Evolutionary conservation across 2,113 vertebrate species (phyloP), one percentile per base, ranked within the genome.

Genomic region (Thermophis baileyi): DNA sequence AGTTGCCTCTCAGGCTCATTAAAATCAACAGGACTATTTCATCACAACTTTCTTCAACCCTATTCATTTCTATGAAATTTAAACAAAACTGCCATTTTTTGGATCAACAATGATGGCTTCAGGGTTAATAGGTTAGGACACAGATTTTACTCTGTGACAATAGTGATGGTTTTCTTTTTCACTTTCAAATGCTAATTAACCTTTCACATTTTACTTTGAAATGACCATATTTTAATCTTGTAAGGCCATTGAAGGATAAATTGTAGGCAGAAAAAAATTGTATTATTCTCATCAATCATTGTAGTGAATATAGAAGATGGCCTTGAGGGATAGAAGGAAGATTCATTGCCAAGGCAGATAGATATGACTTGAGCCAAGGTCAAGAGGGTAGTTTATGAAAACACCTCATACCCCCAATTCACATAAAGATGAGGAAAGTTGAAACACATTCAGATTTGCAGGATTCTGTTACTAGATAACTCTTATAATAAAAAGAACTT

Each of bases 221-320:
- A 60, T 87, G 2, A 25, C 30, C 40, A 50, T 69, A 63, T 47
- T 63, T 47, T 87, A 47, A 91, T 88, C 85, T 50, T 88, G 20
- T 40, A 53, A 11, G 11, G 25, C 40, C 54, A 63, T 8, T 25
- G 12, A 30, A 88, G 6, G 46, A 49, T 63, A 46, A 6, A 69
- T 50, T 87, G 27, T 40, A 25, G 44, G 46, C 46, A 16, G 25
- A 74, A 46, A 60, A n/a, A 88, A 88, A 88, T 2, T 35, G n/a
- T 54, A 89, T 81, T 89, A 89, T 54, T 92, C 60, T 74, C 87
- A 92, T 89, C 49, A 53, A 89, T 81, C 87, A 81, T 89, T 81
- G 18, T 22, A 40, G 74, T 10, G 74, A 44, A 44, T 81, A 81
- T 81, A 44, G 16, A 44, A 44, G 18, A 81, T 44, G 74, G 16